Base-by-base conservation (phyloP, 64 coral and sea anemone genomes). In the Catalaphyllia jardinei region DNA sequence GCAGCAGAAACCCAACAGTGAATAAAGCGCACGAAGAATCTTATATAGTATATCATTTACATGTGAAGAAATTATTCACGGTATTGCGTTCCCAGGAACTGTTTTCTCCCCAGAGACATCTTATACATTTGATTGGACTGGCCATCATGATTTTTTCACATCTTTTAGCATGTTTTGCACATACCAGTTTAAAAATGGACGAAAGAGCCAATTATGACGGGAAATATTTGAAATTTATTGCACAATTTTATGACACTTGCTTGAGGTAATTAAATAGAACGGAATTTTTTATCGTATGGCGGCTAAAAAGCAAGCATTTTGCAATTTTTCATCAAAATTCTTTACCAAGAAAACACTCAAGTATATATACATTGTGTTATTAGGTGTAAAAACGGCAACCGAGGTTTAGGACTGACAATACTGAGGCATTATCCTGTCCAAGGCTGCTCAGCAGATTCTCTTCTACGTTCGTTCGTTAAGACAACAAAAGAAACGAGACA, bases 1-100 rank as follows among this genome's bases (percentile, higher is more conserved):
- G 54, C 12, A 16, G 15, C 54, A 57, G 11, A 57, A 57, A 57
- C 54, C 15, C 15, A 73, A 71, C 27, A 59, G 61, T 65, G 51
- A 83, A 33, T 30, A 16, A 7, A 19, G 0, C 16, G 22, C 10
- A 27, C 13, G 46, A 71, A n/a, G 19, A 38, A 51, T 33, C n/a
- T 71, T 85, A 85, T 71, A 85, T 85, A 85, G 33, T 24, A 13
- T 69, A 33, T 52, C 20, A 52, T 28, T 35, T 24, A 33, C 81
- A 71, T 64, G 81, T 71, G 62, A 13, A 29, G n/a, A 29, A n/a
- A 57, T 27, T n/a, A 28, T 77, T 20, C 38, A 39, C 5, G 31
- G 17, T 7, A 31, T 18, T 18, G 30, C 12, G 1, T 24, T 65
- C 14, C 10, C 42, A 20, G 18, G 8, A 14, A 62, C 3, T n/a